phyloP scores from a whole-genome alignment of 2,113 vertebrate species.

The Pelecanoides urinatrix region DNA sequence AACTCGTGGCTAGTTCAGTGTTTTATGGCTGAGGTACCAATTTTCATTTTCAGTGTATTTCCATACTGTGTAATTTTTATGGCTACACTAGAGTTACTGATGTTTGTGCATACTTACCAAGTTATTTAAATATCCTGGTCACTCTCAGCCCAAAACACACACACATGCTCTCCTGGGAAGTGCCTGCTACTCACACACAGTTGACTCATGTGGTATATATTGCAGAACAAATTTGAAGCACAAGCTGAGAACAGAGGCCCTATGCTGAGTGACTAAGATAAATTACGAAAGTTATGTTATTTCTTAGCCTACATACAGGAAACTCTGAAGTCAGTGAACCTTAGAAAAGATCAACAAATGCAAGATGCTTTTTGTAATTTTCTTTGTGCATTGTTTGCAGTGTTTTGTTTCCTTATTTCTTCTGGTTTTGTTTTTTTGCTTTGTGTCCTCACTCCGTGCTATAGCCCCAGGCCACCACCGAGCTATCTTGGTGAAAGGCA shows the following conservation, averaged over 20 bases:
- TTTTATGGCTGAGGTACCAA: constrained; percentile 18
- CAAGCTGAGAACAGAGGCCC: constrained; percentile 16
- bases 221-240: neutral
- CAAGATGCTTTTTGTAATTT: neutral
- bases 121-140: constrained; percentile 16
- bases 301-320: constrained; percentile 42
- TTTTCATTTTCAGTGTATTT: constrained; percentile 37
- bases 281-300: constrained; percentile 25
- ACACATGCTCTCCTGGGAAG: neutral
- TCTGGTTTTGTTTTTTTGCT: neutral
- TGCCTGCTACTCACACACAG: neutral
- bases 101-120: constrained; percentile 22
- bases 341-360: constrained; percentile 32
- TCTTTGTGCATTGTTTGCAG: neutral
- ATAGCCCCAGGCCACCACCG: neutral
- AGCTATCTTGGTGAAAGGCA: neutral
- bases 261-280: constrained; percentile 50
- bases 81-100: constrained; percentile 30
- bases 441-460: neutral
- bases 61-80: constrained; percentile 31
- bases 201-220: constrained; percentile 1
- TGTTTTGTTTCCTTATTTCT: neutral
- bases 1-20: neutral
- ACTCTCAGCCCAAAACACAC: constrained; percentile 22
- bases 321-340: constrained; percentile 40